Evolutionary conservation across 2,888 invertebrate genomes (phyloP).

Genomic region (Chouioia cunea): DNA sequence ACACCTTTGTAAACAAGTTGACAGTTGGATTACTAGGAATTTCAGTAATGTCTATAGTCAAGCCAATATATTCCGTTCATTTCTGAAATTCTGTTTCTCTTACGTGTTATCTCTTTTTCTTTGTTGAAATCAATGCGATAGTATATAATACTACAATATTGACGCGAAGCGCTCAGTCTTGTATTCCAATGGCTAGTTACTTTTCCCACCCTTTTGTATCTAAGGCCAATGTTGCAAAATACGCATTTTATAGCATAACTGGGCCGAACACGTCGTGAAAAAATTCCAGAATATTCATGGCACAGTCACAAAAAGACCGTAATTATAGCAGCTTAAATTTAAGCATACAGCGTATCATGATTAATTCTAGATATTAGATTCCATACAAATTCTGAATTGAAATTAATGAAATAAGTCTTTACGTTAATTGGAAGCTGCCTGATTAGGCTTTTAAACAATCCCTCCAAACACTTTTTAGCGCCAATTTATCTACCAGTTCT

Average conservation of each 20-base stretch:
- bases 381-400: constrained; percentile 22
- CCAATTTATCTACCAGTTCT: constrained; percentile 18
- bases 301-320: constrained; percentile 21
- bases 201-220: constrained; percentile 41
- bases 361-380: constrained; percentile 23
- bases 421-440: constrained; percentile 35
- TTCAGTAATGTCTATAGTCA: constrained; percentile 56
- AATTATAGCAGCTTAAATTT: constrained; percentile 12
- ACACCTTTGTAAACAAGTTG: constrained; percentile 56
- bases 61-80: constrained; percentile 44
- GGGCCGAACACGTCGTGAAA: constrained; percentile 2
- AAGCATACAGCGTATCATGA: constrained; percentile 14
- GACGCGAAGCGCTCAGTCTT: constrained; percentile 63
- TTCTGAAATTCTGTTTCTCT: constrained; percentile 30
- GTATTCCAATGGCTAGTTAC: constrained; percentile 56
- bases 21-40: constrained; percentile 49
- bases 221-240: constrained; percentile 50
- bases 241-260: constrained; percentile 2
- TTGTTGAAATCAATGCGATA: constrained; percentile 21
- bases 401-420: constrained; percentile 35
- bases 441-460: constrained; percentile 26
- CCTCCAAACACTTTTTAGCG: constrained; percentile 30
- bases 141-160: constrained; percentile 51
- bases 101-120: constrained; percentile 26
- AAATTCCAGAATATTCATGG: constrained; percentile 23